These are phyloP conservation scores for Oreotrochilus melanogaster DNA, from an alignment of 2,113 vertebrate species.

Conservation along the genomic window DNA sequence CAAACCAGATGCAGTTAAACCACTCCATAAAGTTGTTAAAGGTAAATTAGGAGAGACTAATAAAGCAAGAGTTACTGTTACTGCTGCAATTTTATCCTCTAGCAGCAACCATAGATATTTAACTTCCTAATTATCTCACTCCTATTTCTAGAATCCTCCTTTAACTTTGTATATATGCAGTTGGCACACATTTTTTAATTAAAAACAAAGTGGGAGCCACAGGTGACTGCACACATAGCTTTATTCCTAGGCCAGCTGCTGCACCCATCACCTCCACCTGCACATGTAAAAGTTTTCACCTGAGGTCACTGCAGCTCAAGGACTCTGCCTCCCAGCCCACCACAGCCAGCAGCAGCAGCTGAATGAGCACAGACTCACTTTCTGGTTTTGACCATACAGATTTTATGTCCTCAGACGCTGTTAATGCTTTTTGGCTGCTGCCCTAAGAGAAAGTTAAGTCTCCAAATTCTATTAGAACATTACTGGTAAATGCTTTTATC, in stretches of 20 bases:
- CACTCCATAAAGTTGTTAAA: neutral
- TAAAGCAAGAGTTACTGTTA: neutral
- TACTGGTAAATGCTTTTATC: too few species aligned
- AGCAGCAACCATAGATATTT: neutral
- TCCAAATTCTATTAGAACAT: neutral
- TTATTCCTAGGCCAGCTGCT: neutral
- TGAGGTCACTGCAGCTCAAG: neutral
- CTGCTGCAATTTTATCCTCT: neutral
- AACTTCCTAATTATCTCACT: neutral
- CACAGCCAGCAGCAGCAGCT: neutral
- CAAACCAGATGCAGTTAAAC: neutral
- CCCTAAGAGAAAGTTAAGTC: neutral
- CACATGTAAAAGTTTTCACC: rapidly evolving
- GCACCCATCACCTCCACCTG: neutral
- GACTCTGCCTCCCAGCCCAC: neutral
- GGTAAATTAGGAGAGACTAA: neutral
- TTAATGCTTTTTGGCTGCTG: neutral
- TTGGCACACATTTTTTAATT: neutral
- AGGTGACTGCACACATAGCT: neutral
- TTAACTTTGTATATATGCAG: neutral
- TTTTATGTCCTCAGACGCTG: neutral
- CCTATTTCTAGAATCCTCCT: neutral
- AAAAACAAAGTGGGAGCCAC: neutral
- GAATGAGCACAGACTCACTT: neutral
- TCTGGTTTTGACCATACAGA: neutral